Percentiles rank a stretch among this genome's conserved stretches.
Conservation (phyloP, 1,140 invertebrate genomes). For the Drosophila takahashii region DNA sequence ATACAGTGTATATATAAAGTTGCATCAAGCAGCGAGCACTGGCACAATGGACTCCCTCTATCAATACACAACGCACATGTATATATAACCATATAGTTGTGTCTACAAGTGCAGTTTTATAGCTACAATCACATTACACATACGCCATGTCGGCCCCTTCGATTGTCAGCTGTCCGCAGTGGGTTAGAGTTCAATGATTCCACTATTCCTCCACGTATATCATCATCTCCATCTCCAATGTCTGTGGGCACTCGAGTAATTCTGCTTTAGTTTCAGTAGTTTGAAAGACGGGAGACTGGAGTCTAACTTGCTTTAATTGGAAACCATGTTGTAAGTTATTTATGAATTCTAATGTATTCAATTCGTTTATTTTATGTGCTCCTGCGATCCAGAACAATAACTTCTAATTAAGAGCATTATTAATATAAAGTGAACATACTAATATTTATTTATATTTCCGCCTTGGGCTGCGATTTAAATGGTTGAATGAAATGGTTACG, state of each 20-base stretch:
- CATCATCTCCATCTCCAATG: neutral
- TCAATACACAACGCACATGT: constrained; percentile 18
- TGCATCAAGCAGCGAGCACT: constrained; percentile 53
- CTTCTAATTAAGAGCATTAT: constrained; percentile 13
- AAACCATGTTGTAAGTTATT: neutral
- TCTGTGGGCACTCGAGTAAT: neutral
- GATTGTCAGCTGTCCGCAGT: constrained; percentile 32
- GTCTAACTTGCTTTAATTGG: constrained; percentile 2
- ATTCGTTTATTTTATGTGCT: neutral
- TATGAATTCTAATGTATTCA: constrained; percentile 3
- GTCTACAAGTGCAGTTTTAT: constrained; percentile 54
- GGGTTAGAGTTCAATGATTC: constrained; percentile 70
- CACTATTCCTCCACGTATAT: neutral
- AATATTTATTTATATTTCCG: constrained; percentile 19
- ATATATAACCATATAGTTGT: constrained; percentile 27
- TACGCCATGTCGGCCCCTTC: constrained; percentile 47
- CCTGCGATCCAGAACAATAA: constrained; percentile 6
- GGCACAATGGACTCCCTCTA: constrained; percentile 45
- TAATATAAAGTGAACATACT: neutral
- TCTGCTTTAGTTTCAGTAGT: neutral
- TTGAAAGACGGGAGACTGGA: neutral
- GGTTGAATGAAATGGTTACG: neutral
- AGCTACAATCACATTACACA: constrained; percentile 52
- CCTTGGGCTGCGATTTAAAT: neutral
- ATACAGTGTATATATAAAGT: constrained; percentile 36